A percentile compares a stretch with the other conserved stretches of the same genome.
These are phyloP conservation scores for Rhinogobius similis DNA, from an alignment of 2,113 vertebrate genomes.

Conservation along the genomic window DNA sequence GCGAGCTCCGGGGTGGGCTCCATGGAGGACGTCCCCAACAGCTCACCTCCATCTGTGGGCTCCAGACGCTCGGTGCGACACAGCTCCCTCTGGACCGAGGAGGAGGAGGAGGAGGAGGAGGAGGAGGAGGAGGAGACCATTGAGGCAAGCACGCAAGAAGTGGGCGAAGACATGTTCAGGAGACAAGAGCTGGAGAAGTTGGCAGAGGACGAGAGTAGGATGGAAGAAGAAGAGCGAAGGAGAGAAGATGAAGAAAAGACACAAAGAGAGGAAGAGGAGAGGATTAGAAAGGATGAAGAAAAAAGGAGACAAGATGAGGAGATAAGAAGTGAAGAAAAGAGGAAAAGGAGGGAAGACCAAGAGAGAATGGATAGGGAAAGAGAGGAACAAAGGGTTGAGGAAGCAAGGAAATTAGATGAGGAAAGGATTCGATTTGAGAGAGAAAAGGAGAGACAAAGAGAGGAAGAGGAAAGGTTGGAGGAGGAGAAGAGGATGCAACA, in stretches of 20 bases:
- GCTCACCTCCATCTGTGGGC: slow-evolving; percentile 52
- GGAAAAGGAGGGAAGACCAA: not conserved
- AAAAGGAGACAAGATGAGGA: slow-evolving; percentile 1
- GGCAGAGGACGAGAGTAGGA: slow-evolving; percentile 8
- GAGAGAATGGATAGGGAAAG: not conserved
- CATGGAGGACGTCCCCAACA: slow-evolving; percentile 71
- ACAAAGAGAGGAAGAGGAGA: not conserved
- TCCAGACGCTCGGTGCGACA: slow-evolving; percentile 42
- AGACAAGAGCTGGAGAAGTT: slow-evolving; percentile 12
- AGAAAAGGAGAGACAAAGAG: not conserved
- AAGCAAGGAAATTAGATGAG: not conserved
- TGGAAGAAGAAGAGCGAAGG: slow-evolving; percentile 16
- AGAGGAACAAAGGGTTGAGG: not conserved
- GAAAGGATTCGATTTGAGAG: slow-evolving; percentile 3
- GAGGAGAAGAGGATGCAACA: not conserved
- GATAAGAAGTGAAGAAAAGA: too few relatives aligned
- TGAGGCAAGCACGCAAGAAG: slow-evolving; percentile 4
- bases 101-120: slow-evolving; percentile 38
- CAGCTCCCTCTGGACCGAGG: slow-evolving; percentile 58
- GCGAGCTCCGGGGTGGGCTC: slow-evolving; percentile 73
- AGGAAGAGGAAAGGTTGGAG: not conserved
- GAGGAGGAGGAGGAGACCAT: slow-evolving; percentile 35
- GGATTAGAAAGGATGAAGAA: not conserved
- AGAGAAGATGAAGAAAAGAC: slow-evolving; percentile 9
- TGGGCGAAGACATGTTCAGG: slow-evolving; percentile 11